A percentile compares a stretch with the other conserved stretches of the same genome.
Evolutionary conservation across 2,888 invertebrate species (phyloP).

Genomic region (Gnatocerus cornutus): DNA sequence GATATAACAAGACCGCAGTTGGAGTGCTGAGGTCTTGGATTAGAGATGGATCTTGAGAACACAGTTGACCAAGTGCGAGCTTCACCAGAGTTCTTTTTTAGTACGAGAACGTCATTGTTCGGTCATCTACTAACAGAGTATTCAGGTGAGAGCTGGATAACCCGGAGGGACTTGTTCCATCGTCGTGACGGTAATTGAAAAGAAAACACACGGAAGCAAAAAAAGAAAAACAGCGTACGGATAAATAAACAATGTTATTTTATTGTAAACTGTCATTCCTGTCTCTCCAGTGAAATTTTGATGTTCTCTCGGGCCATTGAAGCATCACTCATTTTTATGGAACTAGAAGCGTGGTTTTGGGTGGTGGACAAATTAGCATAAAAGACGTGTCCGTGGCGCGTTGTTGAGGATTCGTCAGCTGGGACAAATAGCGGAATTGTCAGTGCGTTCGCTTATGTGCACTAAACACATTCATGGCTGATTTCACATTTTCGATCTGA

Average conservation of each 20-base stretch:
- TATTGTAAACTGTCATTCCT: not conserved
- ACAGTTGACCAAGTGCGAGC: conserved; percentile 35
- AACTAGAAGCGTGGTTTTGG: no score
- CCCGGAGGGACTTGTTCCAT: conserved; percentile 30
- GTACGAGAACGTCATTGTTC: conserved; percentile 20
- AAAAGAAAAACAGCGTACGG: not conserved
- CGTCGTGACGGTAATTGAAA: conserved; percentile 40
- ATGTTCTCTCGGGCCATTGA: no score
- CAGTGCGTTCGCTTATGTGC: not conserved
- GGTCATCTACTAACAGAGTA: conserved; percentile 23
- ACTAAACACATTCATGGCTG: not conserved
- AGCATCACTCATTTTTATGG: no score
- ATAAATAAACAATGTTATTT: conserved; percentile 16
- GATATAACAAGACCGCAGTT: conserved; percentile 40
- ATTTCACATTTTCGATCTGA: not conserved
- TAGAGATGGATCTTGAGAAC: conserved; percentile 39
- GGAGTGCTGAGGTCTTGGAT: conserved; percentile 32
- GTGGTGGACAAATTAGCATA: no score
- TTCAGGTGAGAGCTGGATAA: conserved; percentile 42
- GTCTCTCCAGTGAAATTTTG: no score
- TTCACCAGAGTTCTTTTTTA: conserved; percentile 4
- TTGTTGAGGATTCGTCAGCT: no score
- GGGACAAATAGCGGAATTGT: no score
- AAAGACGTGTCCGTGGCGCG: no score
- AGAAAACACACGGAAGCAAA: conserved; percentile 19